These are phyloP conservation scores for Hylaeus anthracinus DNA, from an alignment of 1,140 invertebrate species.

Conservation along the genomic window DNA sequence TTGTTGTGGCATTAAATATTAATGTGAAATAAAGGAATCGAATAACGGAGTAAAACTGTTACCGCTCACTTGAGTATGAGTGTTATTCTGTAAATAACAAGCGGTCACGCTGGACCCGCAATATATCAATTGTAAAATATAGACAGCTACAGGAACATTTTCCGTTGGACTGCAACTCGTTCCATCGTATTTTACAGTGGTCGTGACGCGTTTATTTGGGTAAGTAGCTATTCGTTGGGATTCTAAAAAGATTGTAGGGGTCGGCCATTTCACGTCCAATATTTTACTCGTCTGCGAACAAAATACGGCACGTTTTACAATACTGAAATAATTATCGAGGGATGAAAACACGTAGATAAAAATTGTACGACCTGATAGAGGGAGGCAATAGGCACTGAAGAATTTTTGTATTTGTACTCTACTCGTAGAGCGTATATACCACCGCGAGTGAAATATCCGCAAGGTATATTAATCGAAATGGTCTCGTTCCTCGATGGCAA, in stretches of 20 bases:
- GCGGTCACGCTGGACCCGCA: slow-evolving; percentile 83
- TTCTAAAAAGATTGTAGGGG: slow-evolving; percentile 85
- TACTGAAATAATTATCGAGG: background rate
- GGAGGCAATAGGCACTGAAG: slow-evolving; percentile 72
- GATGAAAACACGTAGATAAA: background rate
- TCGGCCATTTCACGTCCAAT: slow-evolving; percentile 90
- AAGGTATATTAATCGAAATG: slow-evolving; percentile 83
- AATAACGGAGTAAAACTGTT: too few species aligned
- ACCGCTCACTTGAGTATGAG: slow-evolving; percentile 71
- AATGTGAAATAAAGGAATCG: too few species aligned
- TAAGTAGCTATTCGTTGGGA: slow-evolving; percentile 90
- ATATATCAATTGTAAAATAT: slow-evolving; percentile 86
- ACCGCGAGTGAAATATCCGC: slow-evolving; percentile 86
- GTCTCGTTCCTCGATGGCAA: slow-evolving; percentile 66
- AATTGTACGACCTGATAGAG: slow-evolving; percentile 47
- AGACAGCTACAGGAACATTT: slow-evolving; percentile 81
- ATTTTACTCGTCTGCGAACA: slow-evolving; percentile 80
- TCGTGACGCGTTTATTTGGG: slow-evolving; percentile 86
- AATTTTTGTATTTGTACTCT: slow-evolving; percentile 77
- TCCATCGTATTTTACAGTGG: slow-evolving; percentile 86
- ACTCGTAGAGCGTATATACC: slow-evolving; percentile 81
- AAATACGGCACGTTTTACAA: background rate
- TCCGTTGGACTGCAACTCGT: slow-evolving; percentile 83
- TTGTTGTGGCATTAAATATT: too few species aligned
- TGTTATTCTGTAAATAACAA: slow-evolving; percentile 76